Evolutionary conservation across 1,140 invertebrate species (phyloP).

Genomic region (Diachasma alloeum): DNA sequence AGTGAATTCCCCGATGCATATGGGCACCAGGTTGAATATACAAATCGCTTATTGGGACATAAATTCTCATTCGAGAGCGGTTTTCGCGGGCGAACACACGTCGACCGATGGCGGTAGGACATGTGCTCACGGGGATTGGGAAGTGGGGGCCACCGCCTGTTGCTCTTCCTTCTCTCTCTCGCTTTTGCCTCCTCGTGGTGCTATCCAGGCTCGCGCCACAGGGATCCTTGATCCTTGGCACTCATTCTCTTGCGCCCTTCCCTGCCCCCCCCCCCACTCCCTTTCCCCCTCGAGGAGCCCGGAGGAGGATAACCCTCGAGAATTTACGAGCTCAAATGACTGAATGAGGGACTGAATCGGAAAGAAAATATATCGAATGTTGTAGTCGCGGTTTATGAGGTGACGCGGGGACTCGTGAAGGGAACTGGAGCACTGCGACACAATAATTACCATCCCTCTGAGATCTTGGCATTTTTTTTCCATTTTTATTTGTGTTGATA

Average conservation of each 20-base stretch:
- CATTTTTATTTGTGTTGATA: slow-evolving; percentile 18
- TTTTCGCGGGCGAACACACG: slow-evolving; percentile 43
- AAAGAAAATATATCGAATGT: background rate
- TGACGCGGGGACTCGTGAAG: background rate
- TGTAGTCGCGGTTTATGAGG: background rate
- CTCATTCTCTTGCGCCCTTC: slow-evolving; percentile 16
- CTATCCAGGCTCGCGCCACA: slow-evolving; percentile 35
- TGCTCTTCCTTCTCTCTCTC: slow-evolving; percentile 41
- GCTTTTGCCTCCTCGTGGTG: background rate
- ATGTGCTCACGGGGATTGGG: slow-evolving; percentile 43
- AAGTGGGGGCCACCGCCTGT: slow-evolving; percentile 55
- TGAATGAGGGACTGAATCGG: background rate
- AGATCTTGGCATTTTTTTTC: background rate
- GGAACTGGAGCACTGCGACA: background rate
- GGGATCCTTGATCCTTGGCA: slow-evolving; percentile 50
- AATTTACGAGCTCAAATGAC: slow-evolving; percentile 29
- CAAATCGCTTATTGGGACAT: slow-evolving; percentile 52
- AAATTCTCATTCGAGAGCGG: slow-evolving; percentile 52
- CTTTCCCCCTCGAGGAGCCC: too few species aligned
- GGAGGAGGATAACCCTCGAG: slow-evolving; percentile 21
- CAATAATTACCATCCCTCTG: background rate
- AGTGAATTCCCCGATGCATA: background rate
- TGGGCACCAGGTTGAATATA: slow-evolving; percentile 16
- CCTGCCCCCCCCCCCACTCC: background rate
- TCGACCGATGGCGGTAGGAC: slow-evolving; percentile 42